phyloP scores from a whole-genome alignment of 2,888 invertebrate genomes.

The Drosophila prolongata region DNA sequence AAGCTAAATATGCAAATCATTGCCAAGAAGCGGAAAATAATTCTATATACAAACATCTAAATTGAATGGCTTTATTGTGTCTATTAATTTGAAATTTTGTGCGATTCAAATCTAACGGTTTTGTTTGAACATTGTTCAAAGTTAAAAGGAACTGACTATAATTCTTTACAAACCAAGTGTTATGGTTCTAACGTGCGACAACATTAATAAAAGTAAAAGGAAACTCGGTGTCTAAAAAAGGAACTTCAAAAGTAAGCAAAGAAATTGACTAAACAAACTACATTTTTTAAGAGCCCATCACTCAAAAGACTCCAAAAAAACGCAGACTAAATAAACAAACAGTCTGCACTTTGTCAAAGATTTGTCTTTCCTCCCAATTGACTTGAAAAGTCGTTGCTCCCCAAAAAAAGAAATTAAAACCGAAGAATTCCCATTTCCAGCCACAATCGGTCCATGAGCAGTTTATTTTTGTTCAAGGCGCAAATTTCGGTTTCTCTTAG shows the following conservation, averaged over 20 bases:
- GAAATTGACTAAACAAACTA: conserved; percentile 11
- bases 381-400: conserved; percentile 58
- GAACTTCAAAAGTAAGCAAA: conserved; percentile 13
- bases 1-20: conserved; percentile 36
- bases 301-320: conserved; percentile 21
- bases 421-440: conserved; percentile 38
- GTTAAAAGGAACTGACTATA: not conserved
- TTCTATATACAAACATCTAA: conserved; percentile 18
- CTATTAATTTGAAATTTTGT: conserved; percentile 32
- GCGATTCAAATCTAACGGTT: conserved; percentile 33
- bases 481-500: conserved; percentile 45
- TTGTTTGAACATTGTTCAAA: not conserved
- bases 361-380: conserved; percentile 28
- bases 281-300: conserved; percentile 30
- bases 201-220: not conserved
- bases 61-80: conserved; percentile 35
- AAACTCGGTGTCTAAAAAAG: not conserved
- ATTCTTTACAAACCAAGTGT: too few species aligned
- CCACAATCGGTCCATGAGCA: conserved; percentile 21
- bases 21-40: conserved; percentile 38
- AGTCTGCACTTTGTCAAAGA: conserved; percentile 33
- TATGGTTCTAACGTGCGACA: too few species aligned
- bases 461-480: conserved; percentile 63
- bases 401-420: conserved; percentile 39
- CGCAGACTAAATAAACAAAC: conserved; percentile 17